Evolutionary conservation across 1,140 invertebrate species (phyloP).

Genomic region (Ips nitidus): DNA sequence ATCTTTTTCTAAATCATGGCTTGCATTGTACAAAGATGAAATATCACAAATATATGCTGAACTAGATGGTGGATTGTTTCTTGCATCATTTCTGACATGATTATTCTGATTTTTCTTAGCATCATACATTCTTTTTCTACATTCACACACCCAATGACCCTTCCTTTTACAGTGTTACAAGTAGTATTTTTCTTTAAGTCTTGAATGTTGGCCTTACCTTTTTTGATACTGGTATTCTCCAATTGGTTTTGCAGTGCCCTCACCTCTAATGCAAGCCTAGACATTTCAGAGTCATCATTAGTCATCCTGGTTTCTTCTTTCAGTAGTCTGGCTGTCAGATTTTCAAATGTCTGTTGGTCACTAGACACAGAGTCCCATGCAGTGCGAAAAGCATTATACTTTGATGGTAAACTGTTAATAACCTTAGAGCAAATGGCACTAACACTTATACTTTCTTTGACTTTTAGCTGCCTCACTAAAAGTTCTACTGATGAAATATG

Average conservation of each 20-base stretch:
- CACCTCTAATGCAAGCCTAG: slow-evolving; percentile 12
- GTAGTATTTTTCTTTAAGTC: slow-evolving; percentile 23
- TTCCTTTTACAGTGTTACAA: slow-evolving; percentile 20
- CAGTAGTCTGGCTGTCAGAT: slow-evolving; percentile 39
- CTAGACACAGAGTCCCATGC: slow-evolving; percentile 39
- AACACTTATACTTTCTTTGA: slow-evolving; percentile 31
- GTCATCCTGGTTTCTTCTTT: slow-evolving; percentile 39
- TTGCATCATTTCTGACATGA: too few species aligned
- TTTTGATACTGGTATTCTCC: background rate
- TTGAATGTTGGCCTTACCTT: background rate
- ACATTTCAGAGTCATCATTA: background rate
- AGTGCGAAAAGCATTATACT: slow-evolving; percentile 46
- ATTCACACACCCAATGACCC: slow-evolving; percentile 23
- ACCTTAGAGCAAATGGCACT: slow-evolving; percentile 39
- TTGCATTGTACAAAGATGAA: slow-evolving; percentile 10
- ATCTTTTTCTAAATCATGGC: background rate
- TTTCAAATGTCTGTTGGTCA: slow-evolving; percentile 37
- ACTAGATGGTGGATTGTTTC: slow-evolving; percentile 5
- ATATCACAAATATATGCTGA: slow-evolving; percentile 25
- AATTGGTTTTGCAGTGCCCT: slow-evolving; percentile 21
- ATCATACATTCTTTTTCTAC: slow-evolving; percentile 21
- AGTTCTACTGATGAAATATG: slow-evolving; percentile 23
- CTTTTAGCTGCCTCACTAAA: slow-evolving; percentile 39
- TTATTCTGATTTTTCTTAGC: slow-evolving; percentile 1
- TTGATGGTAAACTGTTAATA: slow-evolving; percentile 49